Evolutionary conservation across 2,888 invertebrate genomes (phyloP).

Genomic region (Xanthia togata): DNA sequence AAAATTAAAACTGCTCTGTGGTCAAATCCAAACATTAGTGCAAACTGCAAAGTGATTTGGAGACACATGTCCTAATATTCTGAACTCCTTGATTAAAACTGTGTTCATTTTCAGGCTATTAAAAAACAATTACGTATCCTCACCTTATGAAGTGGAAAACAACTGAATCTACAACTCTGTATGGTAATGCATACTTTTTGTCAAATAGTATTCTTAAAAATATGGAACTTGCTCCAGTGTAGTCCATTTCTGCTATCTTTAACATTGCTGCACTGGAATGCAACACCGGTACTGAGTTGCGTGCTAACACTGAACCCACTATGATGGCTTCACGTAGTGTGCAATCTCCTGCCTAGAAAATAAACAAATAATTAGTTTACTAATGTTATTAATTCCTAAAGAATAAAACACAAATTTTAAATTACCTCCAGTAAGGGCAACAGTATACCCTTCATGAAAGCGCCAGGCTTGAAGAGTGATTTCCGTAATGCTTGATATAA

Average conservation of each 20-base stretch:
- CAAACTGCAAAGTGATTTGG: neutral
- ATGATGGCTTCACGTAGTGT: slow-evolving; percentile 98
- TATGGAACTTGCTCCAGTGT: slow-evolving; percentile 98
- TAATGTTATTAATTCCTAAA: neutral
- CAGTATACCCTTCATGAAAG: slow-evolving; percentile 98
- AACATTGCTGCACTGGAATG: slow-evolving; percentile 98
- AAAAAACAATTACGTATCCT: slow-evolving; percentile 42
- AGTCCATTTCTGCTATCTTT: slow-evolving; percentile 99
- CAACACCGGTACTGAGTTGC: slow-evolving; percentile 97
- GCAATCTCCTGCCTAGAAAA: slow-evolving; percentile 95
- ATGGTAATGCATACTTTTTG: slow-evolving; percentile 99
- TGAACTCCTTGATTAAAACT: neutral
- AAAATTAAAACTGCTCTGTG: neutral
- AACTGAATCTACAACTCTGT: slow-evolving; percentile 97
- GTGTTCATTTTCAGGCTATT: neutral
- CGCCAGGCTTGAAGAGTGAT: slow-evolving; percentile 98
- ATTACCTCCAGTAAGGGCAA: slow-evolving; percentile 92
- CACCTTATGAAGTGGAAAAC: slow-evolving; percentile 98
- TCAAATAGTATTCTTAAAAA: slow-evolving; percentile 98
- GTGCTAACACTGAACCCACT: slow-evolving; percentile 96
- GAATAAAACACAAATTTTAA: slow-evolving; percentile 6
- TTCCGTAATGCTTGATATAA: slow-evolving; percentile 98
- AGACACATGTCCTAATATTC: neutral
- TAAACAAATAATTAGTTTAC: neutral
- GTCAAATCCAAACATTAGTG: neutral